Conservation (phyloP, 2,888 invertebrate genomes). For the Axea sp. region DNA sequence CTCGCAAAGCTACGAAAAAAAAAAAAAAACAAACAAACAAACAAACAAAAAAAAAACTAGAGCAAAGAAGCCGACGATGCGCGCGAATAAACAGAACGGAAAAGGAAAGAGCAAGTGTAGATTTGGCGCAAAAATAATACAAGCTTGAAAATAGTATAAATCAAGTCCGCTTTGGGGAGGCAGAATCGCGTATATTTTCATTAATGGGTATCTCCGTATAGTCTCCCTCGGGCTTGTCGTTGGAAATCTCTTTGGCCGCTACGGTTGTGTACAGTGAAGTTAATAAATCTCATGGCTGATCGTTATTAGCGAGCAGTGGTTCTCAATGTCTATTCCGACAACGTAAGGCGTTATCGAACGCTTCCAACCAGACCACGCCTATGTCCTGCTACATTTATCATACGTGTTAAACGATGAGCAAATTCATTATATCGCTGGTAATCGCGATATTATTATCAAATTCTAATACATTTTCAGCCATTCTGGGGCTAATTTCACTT, state of each 20-base stretch:
- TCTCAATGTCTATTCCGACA: conserved; percentile 55
- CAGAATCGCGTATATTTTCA: conserved; percentile 60
- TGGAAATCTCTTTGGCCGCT: conserved; percentile 58
- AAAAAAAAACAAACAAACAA: no score
- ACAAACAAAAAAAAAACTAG: conserved; percentile 9
- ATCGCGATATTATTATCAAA: conserved; percentile 54
- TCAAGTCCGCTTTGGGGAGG: conserved; percentile 49
- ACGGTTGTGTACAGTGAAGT: conserved; percentile 56
- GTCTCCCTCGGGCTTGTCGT: conserved; percentile 57
- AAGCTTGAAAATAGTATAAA: conserved; percentile 57
- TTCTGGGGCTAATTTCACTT: no score
- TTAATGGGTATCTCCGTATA: conserved; percentile 60
- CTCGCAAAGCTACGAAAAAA: conserved; percentile 15
- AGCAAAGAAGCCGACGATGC: conserved; percentile 7
- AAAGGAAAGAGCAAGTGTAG: conserved; percentile 41
- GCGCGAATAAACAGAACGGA: conserved; percentile 29
- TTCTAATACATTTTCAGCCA: conserved; percentile 36
- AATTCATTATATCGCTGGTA: conserved; percentile 50
- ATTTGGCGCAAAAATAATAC: conserved; percentile 55
- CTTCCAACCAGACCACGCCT: conserved; percentile 56
- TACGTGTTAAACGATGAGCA: conserved; percentile 44
- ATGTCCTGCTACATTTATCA: conserved; percentile 58
- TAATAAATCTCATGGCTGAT: conserved; percentile 61
- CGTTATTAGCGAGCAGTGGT: conserved; percentile 62
- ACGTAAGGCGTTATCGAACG: conserved; percentile 60